phyloP scores from a whole-genome alignment of 2,113 vertebrate genomes.

The Calidris pugnax region DNA sequence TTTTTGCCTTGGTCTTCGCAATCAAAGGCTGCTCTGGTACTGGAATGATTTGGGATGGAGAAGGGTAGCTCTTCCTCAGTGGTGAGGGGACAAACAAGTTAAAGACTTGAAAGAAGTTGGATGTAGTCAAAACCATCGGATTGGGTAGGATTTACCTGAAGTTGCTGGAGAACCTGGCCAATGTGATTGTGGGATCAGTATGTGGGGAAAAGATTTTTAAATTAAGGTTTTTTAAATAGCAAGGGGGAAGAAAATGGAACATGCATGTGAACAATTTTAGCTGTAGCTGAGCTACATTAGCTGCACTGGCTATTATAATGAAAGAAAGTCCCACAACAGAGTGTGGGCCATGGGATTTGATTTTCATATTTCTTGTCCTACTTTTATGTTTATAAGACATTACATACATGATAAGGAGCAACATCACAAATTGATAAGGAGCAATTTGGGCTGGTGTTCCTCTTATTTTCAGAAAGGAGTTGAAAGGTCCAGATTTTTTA shows the following conservation, averaged over 20 bases:
- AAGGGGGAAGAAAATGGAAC: background rate
- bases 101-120: background rate
- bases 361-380: conserved; percentile 33
- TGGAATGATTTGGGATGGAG: background rate
- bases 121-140: background rate
- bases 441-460: background rate
- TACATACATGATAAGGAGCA: background rate
- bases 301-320: background rate
- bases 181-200: background rate
- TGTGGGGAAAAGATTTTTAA: background rate
- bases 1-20: background rate
- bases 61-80: background rate
- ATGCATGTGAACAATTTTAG: background rate
- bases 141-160: background rate
- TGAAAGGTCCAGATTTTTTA: background rate
- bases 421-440: background rate
- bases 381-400: background rate
- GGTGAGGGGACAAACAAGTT: background rate
- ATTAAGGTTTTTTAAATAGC: background rate
- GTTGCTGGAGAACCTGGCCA: background rate
- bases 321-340: conserved; percentile 13
- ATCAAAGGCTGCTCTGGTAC: background rate
- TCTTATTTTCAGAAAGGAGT: background rate
- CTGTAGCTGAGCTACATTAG: background rate
- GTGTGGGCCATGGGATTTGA: background rate